Evolutionary conservation across 2,113 vertebrate species (phyloP), one percentile per base, ranked within the genome.

Genomic region (Xiphias gladius): DNA sequence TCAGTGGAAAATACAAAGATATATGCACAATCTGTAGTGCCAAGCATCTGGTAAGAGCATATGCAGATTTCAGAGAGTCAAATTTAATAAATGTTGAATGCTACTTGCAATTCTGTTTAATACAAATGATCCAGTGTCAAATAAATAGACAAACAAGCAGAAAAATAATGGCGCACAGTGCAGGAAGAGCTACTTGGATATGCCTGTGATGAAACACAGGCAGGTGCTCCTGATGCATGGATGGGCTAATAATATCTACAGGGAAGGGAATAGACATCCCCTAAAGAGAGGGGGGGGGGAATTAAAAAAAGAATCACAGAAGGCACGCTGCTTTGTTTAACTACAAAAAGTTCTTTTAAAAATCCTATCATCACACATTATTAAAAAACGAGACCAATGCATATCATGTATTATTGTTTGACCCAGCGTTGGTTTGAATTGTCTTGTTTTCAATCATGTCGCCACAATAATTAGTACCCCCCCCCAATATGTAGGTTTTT

Each of bases 401-500:
- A 59, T 7, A 76, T 54, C 2, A 6, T 10, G 41, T n/a, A n/a
- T 50, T 35, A 76, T 12, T 72, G 35, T 81, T 77, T 62, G 61
- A 76, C 73, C 14, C 54, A 41, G 12, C 14, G 30, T 37, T 22
- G 5, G 12, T 22, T 26, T 24, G n/a, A 43, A 17, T 55, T 28
- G 16, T 26, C n/a, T 46, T 70, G 52, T 77, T 67, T 73, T 84
- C 7, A 68, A 70, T 67, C 37, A 57, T 26, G 5, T 14, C 54
- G 74, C 17, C 20, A 52, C 26, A 70, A 28, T 32, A 20, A 55
- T 24, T 55, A 10, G 52, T n/a, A n/a, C n/a, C n/a, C n/a, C n/a
- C n/a, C n/a, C n/a, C n/a, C n/a, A n/a, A 19, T 12, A 12, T 11
- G 22, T 4, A 12, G 50, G 7, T 24, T 39, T 77, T 68, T 46